phyloP scores from a whole-genome alignment of 2,797 vertebrate genomes.

The Erethizon dorsatum region DNA sequence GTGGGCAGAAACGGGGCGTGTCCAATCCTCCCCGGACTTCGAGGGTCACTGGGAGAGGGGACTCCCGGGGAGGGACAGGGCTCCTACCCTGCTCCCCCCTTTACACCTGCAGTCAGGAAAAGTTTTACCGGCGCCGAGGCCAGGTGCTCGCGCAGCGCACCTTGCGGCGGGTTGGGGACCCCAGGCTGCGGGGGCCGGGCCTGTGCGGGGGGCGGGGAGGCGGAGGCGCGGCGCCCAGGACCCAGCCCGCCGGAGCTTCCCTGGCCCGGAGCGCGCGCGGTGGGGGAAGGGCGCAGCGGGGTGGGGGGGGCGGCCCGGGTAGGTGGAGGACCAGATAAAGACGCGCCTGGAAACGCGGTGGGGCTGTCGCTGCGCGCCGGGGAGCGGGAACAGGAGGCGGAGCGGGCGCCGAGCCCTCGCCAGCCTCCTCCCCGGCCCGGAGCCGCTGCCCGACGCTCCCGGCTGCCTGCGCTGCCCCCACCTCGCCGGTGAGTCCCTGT shows the following conservation, averaged over 20 bases:
- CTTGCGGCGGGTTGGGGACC: neutral
- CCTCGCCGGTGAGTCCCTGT: constrained; percentile 60
- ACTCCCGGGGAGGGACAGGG: neutral
- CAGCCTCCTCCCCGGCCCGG: neutral
- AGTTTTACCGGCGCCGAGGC: constrained; percentile 76
- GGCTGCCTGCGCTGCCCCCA: neutral
- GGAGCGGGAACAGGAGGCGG: constrained; percentile 62
- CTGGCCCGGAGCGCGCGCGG: constrained; percentile 60
- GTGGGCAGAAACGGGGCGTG: constrained; percentile 60
- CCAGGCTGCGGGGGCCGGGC: neutral
- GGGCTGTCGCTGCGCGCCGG: constrained; percentile 38
- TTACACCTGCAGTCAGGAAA: neutral
- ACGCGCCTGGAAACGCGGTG: constrained; percentile 46
- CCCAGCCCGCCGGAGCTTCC: constrained; percentile 88
- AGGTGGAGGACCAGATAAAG: constrained; percentile 82
- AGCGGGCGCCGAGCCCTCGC: neutral
- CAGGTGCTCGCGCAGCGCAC: constrained; percentile 1
- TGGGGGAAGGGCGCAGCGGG: constrained; percentile 54
- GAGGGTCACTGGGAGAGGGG: neutral
- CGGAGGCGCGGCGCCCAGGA: constrained; percentile 65
- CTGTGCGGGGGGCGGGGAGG: neutral
- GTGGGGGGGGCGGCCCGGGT: constrained; percentile 36
- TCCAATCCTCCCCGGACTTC: neutral
- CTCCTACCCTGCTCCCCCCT: neutral
- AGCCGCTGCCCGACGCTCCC: neutral